A percentile compares a stretch with the other conserved stretches of the same genome.
Evolutionary conservation across 2,797 vertebrate genomes (phyloP).

Genomic region (Danio choprae): DNA sequence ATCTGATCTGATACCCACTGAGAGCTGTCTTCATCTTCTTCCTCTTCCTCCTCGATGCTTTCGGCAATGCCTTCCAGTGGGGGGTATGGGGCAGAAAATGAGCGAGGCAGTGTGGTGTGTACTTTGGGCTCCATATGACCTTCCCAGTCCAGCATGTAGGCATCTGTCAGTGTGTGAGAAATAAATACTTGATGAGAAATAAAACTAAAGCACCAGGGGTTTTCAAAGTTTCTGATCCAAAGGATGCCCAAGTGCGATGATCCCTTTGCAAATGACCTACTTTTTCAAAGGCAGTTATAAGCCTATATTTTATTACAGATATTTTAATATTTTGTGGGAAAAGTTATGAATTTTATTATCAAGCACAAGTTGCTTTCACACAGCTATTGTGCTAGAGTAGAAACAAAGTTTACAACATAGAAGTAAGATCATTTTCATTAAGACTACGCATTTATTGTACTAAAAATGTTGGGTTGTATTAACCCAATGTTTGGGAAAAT

Average conservation of each 20-base stretch:
- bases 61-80: slow-evolving; percentile 78
- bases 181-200: neutral
- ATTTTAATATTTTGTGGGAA: neutral
- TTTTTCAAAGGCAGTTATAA: neutral
- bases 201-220: neutral
- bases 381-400: too few species aligned
- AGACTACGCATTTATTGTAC: too few species aligned
- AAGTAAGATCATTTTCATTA: too few species aligned
- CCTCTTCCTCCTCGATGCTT: slow-evolving; percentile 56
- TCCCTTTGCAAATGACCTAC: neutral
- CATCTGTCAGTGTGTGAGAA: slow-evolving; percentile 62
- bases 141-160: slow-evolving; percentile 70
- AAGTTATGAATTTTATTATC: neutral
- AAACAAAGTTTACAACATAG: too few species aligned
- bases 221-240: neutral
- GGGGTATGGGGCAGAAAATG: slow-evolving; percentile 87
- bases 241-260: neutral
- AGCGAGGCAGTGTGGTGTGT: slow-evolving; percentile 79
- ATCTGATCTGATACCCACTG: slow-evolving; percentile 37
- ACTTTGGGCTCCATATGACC: slow-evolving; percentile 61
- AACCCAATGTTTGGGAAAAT: too few species aligned
- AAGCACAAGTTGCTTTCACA: neutral
- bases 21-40: slow-evolving; percentile 48
- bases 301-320: neutral
- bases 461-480: too few species aligned